Evolutionary conservation across 2,888 invertebrate genomes (phyloP).

Genomic region (Hirtodrosophila trivittata): DNA sequence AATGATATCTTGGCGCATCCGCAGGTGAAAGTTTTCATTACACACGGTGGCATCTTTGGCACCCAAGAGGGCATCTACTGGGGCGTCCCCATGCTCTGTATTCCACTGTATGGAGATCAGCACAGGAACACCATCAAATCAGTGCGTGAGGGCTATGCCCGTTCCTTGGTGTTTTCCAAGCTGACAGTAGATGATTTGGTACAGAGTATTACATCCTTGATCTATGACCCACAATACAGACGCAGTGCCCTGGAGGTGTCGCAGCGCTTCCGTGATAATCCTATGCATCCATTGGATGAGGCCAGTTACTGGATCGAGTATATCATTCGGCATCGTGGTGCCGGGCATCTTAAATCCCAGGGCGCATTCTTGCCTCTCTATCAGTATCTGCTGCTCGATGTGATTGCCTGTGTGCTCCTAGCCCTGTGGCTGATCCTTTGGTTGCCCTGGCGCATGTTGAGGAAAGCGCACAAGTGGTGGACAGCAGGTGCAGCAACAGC

Average conservation of each 20-base stretch:
- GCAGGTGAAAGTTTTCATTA: slow-evolving; percentile 82
- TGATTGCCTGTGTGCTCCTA: too few relatives aligned
- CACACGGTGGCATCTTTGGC: slow-evolving; percentile 81
- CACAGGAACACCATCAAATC: slow-evolving; percentile 69
- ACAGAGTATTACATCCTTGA: slow-evolving; percentile 73
- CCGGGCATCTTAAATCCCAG: slow-evolving; percentile 72
- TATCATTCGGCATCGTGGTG: slow-evolving; percentile 80
- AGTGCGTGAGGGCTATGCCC: slow-evolving; percentile 67
- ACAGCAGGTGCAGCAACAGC: too few relatives aligned
- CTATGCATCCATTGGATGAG: slow-evolving; percentile 70
- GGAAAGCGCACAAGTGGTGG: too few relatives aligned
- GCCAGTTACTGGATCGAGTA: slow-evolving; percentile 83
- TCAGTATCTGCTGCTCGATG: slow-evolving; percentile 76
- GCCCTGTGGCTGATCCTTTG: too few relatives aligned
- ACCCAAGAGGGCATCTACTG: slow-evolving; percentile 72
- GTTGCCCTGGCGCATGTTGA: too few relatives aligned
- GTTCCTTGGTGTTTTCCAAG: slow-evolving; percentile 60
- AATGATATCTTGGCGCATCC: slow-evolving; percentile 83
- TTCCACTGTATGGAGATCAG: not conserved
- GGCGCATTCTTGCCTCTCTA: slow-evolving; percentile 76
- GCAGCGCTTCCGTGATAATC: slow-evolving; percentile 77
- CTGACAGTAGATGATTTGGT: slow-evolving; percentile 62
- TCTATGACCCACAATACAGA: slow-evolving; percentile 78
- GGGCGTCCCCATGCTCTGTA: not conserved
- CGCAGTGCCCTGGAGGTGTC: slow-evolving; percentile 70